phyloP scores from a whole-genome alignment of 2,888 invertebrate species.

The Amiota communis region DNA sequence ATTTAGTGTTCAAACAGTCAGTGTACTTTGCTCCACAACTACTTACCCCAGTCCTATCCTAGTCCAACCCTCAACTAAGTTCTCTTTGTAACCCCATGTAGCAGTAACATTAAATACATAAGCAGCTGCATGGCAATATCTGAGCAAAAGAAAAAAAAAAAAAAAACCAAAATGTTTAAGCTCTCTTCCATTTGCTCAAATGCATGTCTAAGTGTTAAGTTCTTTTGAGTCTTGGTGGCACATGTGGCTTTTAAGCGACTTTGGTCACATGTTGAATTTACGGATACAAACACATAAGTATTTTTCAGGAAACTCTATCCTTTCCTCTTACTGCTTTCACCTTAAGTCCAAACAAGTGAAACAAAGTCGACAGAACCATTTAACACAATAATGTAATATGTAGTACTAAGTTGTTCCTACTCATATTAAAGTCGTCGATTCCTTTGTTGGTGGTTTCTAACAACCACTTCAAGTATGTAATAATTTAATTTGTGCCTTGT shows the following conservation, averaged over 20 bases:
- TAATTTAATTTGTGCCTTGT: conserved; percentile 4
- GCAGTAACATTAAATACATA: not conserved
- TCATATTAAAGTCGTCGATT: too few species aligned
- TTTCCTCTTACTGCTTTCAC: not conserved
- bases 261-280: conserved; percentile 6
- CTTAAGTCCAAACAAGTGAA: not conserved
- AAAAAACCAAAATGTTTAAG: too few species aligned
- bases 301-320: not conserved
- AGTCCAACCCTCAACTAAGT: not conserved
- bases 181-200: not conserved
- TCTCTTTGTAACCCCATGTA: not conserved
- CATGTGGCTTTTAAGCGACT: not conserved
- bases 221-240: conserved; percentile 1
- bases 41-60: too few species aligned
- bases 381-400: not conserved
- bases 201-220: not conserved
- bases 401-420: not conserved
- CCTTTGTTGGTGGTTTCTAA: not conserved
- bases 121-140: not conserved
- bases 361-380: not conserved
- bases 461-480: not conserved
- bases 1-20: too few species aligned
- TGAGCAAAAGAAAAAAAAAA: too few species aligned
- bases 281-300: not conserved
- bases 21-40: too few species aligned